Base-by-base conservation (phyloP, 2,888 invertebrate genomes). In the Papilio elwesi region DNA sequence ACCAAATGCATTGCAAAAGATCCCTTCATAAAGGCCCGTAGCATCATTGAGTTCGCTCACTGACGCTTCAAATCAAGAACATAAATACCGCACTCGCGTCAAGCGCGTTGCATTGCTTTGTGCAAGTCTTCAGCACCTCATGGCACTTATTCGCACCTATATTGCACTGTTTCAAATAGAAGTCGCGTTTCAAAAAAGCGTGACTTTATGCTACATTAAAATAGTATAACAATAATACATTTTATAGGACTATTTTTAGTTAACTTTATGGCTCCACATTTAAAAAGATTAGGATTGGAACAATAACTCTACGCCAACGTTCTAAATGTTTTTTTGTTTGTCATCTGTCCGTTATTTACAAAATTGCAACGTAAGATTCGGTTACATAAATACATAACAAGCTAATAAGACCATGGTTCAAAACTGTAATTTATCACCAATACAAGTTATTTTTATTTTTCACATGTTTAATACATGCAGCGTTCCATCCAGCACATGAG, bases 51-150 rank as follows among this genome's bases (percentile, higher is more conserved):
- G 47, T 16, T 53, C 12, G 13, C 43, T 47, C 55, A 13, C 51
- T 51, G 15, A 16, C 53, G 47, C 55, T 13, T 47, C 67, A 16
- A 53, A 43, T 55, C 55, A 47, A 67, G 55, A 47, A 53, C 67
- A 47, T 67, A 67, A 67, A 55, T 55, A 67, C 53, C 67, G 47
- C 53, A 47, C 67, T 67, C 55, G 16, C 11, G 12, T 67, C 43
- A 55, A 67, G 47, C 43, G 38, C 47, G 47, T 55, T 67, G 47
- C 55, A 67, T 48, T 53, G 53, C 67, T 43, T 43, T 48, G 65
- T 55, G 38, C 47, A 63, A 13, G n/a, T 15, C 15, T 10, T 38
- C 36, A 16, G 53, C n/a, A 47, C 67, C 26, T 67, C 13, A 67
- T 48, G n/a, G 7, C n/a, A 13, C n/a, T 47, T 63, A 47, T 10